Percentiles rank a stretch among this genome's conserved stretches.
phyloP scores from a whole-genome alignment of 2,797 vertebrate genomes.

The Peromyscus eremicus region DNA sequence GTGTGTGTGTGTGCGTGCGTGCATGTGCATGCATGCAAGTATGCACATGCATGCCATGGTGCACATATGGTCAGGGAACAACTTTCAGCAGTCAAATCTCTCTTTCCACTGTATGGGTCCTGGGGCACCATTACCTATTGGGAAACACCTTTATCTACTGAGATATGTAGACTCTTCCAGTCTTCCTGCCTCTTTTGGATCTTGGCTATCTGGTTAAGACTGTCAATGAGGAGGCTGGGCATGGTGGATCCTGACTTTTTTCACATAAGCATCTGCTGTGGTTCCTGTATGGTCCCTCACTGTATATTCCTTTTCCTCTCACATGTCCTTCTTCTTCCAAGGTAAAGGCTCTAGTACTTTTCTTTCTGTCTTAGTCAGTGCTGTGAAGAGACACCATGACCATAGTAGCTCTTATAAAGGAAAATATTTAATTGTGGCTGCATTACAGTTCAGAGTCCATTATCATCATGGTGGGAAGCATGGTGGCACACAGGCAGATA shows the following conservation, averaged over 20 bases:
- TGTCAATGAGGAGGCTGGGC: not conserved
- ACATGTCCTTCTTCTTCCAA: not conserved
- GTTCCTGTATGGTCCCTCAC: not conserved
- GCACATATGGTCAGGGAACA: not conserved
- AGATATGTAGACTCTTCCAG: not conserved
- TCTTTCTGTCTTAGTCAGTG: not conserved
- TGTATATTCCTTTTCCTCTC: not conserved
- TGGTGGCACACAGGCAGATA: not conserved
- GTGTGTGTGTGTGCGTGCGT: rapidly evolving
- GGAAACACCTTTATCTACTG: not conserved
- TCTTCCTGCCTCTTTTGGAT: not conserved
- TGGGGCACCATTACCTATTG: not conserved
- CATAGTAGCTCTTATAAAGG: not conserved
- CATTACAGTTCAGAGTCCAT: not conserved
- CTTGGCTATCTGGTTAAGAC: not conserved
- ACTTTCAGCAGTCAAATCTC: not conserved
- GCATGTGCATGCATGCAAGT: not conserved
- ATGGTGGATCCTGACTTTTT: not conserved
- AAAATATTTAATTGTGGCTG: not conserved
- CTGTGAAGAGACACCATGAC: not conserved
- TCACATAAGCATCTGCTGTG: not conserved
- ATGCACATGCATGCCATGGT: rapidly evolving
- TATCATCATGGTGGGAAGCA: not conserved
- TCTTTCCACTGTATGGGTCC: not conserved
- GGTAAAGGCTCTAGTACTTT: not conserved